A percentile compares a stretch with the other conserved stretches of the same genome.
Evolutionary conservation across 1,140 invertebrate species (phyloP).

Genomic region (Orchestia grillus): DNA sequence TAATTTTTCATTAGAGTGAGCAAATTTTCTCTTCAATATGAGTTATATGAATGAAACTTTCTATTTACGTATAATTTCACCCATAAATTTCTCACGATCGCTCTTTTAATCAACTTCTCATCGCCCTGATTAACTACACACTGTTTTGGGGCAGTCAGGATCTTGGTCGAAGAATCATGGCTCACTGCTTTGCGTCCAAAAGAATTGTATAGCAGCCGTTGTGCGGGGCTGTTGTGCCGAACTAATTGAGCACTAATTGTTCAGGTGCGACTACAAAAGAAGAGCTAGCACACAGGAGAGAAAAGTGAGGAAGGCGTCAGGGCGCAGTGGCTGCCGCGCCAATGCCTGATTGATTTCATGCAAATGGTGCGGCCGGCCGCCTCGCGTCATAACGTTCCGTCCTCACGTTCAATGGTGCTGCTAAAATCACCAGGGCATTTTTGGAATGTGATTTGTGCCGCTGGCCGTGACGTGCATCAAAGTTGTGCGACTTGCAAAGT

Average conservation of each 20-base stretch:
- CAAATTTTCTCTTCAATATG: too few relatives aligned
- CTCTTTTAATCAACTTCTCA: too few relatives aligned
- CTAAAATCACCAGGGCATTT: neutral
- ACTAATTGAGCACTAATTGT: neutral
- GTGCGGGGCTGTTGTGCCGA: neutral
- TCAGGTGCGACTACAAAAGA: neutral
- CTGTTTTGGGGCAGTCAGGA: too few relatives aligned
- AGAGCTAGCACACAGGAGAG: neutral
- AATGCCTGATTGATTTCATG: constrained; percentile 34
- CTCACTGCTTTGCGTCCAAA: neutral
- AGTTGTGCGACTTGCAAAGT: too few relatives aligned
- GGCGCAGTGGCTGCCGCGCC: neutral
- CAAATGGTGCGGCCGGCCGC: neutral
- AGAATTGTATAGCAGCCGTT: neutral
- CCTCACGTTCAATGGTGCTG: neutral
- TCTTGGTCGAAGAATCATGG: neutral
- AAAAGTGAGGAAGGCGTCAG: neutral
- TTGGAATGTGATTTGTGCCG: neutral
- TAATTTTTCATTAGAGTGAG: too few relatives aligned
- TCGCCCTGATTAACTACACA: too few relatives aligned
- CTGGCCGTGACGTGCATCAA: too few relatives aligned
- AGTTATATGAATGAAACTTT: too few relatives aligned
- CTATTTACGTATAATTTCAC: too few relatives aligned
- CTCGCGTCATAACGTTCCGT: neutral
- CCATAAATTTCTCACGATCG: too few relatives aligned